Conservation (phyloP, 2,797 vertebrate genomes). For the Heteromormyrus szaboi region DNA sequence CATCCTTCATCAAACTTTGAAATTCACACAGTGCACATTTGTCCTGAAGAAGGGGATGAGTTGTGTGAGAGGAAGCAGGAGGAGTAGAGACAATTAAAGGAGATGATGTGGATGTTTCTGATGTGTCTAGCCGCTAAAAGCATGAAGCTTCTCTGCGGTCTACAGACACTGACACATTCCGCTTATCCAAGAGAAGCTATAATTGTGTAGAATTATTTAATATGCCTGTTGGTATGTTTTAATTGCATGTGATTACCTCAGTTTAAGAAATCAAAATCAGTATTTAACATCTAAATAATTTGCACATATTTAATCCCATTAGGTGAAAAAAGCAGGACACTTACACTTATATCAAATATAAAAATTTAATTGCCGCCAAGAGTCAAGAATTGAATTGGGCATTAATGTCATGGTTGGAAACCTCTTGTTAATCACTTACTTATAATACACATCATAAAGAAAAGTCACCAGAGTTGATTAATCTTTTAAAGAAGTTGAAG, state of each 20-base stretch:
- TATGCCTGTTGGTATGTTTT: neutral
- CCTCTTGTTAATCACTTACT: neutral
- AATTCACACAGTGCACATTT: neutral
- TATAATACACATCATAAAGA: conserved; percentile 11
- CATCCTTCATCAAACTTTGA: neutral
- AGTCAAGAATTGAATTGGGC: neutral
- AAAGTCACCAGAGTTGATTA: neutral
- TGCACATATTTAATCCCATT: neutral
- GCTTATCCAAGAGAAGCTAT: neutral
- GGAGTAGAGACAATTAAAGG: neutral
- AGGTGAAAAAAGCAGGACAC: neutral
- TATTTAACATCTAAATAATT: conserved; percentile 1
- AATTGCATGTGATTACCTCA: neutral
- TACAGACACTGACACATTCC: neutral
- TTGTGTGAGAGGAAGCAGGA: neutral
- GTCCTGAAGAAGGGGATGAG: neutral
- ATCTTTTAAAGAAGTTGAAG: neutral
- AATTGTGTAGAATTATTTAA: neutral
- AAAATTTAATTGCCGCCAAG: neutral
- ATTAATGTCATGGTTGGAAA: neutral
- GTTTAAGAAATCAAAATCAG: conserved; percentile 1
- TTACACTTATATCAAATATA: neutral
- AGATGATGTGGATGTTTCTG: neutral
- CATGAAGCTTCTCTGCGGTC: neutral
- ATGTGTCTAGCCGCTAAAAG: neutral